phyloP scores from a whole-genome alignment of 2,113 vertebrate genomes.

The Ibidorhyncha struthersii region DNA sequence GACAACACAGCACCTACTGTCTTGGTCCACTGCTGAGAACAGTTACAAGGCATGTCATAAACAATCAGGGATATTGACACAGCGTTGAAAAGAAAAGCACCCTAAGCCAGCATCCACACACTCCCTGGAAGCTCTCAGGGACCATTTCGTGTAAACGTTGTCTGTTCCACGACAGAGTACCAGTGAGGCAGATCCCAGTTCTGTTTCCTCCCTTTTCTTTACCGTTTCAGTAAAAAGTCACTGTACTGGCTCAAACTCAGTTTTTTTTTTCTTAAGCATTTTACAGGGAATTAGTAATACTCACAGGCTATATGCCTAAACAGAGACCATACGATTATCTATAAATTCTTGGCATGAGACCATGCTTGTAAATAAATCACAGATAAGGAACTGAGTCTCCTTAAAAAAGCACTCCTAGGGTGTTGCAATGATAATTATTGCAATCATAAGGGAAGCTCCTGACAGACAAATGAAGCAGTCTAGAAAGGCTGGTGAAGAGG shows the following conservation, averaged over 20 bases:
- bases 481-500: background rate
- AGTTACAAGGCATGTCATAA: background rate
- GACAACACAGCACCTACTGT: background rate
- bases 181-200: background rate
- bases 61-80: background rate
- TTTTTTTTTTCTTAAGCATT: background rate
- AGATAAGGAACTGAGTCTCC: background rate
- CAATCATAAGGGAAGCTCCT: background rate
- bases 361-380: background rate
- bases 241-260: background rate
- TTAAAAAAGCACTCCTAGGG: background rate
- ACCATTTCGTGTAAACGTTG: background rate
- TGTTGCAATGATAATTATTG: background rate
- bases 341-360: background rate
- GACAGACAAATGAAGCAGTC: background rate
- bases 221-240: background rate
- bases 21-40: background rate
- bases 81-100: background rate
- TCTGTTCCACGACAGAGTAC: background rate
- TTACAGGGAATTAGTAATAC: background rate
- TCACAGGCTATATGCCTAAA: background rate
- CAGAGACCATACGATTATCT: background rate
- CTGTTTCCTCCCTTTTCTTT: background rate
- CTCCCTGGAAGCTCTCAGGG: background rate
- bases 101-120: background rate